Evolutionary conservation across 2,888 invertebrate species (phyloP), one percentile per base, ranked within the genome.

Genomic region (Hemaris fuciformis): DNA sequence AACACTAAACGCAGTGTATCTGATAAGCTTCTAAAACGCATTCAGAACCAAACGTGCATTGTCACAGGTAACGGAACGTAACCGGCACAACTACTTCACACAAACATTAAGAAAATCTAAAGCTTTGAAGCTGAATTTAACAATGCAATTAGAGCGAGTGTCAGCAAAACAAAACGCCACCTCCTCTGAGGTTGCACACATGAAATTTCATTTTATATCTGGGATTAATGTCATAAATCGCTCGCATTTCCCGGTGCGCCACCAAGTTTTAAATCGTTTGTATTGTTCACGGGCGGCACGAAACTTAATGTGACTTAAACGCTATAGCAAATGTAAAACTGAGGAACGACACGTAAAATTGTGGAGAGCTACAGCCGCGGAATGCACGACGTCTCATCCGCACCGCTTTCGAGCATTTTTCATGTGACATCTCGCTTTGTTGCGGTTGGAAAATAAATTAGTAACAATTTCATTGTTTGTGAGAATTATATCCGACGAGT

Each of bases 371-470:
- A 73, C 80, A 77, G 72, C 72, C 77, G 78, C 80, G 87, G 88
- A 89, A 91, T 90, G 90, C 84, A 84, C 80, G 80, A 77, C 75
- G 85, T 81, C 87, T 83, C 87, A 82, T 84, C 82, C 84, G 73
- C 75, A 72, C 77, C 72, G 83, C 77, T 80, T 75, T 74, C 80
- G 77, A 81, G 84, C 85, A 91, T 91, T 91, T 92, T 91, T 92
- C 91, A 91, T 82, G 89, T 86, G 91, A 91, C 91, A 88, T 89
- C 86, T 85, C 90, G 88, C 91, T 91, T 91, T 92, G 91, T 91
- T 89, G 89, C 77, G 90, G 91, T 88, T 79, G 87, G 83, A 80
- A 88, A 91, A 92, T 89, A 91, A 91, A 92, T 92, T 91, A 91
- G 89, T 90, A 88, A 91, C 91, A 89, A 89, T 91, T 89, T 89